These are phyloP conservation scores for Athetis lepigone DNA, from an alignment of 2,888 invertebrate species.

Conservation along the genomic window DNA sequence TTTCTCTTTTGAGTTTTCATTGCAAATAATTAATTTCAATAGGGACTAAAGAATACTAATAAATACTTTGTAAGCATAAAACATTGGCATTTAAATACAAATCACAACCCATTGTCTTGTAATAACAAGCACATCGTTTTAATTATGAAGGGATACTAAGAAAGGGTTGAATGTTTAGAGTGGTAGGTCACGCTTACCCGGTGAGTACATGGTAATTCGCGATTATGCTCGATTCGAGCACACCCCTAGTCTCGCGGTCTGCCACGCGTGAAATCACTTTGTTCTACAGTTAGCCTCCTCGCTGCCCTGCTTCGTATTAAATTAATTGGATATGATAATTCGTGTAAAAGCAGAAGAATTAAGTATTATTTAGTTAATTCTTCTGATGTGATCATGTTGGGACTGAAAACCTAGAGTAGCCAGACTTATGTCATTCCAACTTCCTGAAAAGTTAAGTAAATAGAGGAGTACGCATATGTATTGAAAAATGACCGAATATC, in stretches of 20 bases:
- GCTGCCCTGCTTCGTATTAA: slow-evolving; percentile 67
- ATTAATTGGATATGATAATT: slow-evolving; percentile 50
- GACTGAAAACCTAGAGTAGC: neutral
- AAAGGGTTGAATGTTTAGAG: slow-evolving; percentile 82
- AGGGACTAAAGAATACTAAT: neutral
- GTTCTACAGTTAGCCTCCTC: slow-evolving; percentile 84
- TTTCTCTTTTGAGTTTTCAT: too few species aligned
- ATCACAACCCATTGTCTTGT: slow-evolving; percentile 71
- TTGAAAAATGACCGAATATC: too few species aligned
- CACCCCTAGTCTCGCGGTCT: slow-evolving; percentile 74
- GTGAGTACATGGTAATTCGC: slow-evolving; percentile 85
- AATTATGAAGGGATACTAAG: slow-evolving; percentile 83
- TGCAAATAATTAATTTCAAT: too few species aligned
- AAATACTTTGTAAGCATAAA: slow-evolving; percentile 30
- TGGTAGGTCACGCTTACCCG: slow-evolving; percentile 71
- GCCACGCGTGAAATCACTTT: slow-evolving; percentile 90
- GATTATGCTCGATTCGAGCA: slow-evolving; percentile 78
- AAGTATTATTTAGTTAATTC: too few species aligned
- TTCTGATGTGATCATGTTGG: too few species aligned
- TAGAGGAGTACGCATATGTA: too few species aligned
- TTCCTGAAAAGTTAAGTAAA: too few species aligned
- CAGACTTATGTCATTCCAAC: neutral
- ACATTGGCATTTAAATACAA: slow-evolving; percentile 60
- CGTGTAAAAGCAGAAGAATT: slow-evolving; percentile 26
- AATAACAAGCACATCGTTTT: slow-evolving; percentile 80